Evolutionary conservation across 2,113 vertebrate species (phyloP).

Genomic region (Corydoras maculifer): DNA sequence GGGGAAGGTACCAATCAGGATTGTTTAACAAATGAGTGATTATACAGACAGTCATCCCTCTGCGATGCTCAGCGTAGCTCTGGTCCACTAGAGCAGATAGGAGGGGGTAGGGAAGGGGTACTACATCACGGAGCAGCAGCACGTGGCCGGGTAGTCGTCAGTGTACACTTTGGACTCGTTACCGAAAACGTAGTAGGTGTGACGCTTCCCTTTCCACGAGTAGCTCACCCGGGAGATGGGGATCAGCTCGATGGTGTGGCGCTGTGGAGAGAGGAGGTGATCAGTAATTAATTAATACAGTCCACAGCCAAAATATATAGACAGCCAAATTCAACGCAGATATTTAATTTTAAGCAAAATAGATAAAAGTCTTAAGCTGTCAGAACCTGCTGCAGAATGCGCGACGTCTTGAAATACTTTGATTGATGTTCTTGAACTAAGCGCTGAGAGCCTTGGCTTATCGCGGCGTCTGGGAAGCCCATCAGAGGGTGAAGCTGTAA

Average conservation of each 20-base stretch:
- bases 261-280: slow-evolving; percentile 51
- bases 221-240: slow-evolving; percentile 69
- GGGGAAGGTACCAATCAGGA: too few relatives aligned
- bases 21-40: too few relatives aligned
- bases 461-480: slow-evolving; percentile 58
- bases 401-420: slow-evolving; percentile 54
- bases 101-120: too few relatives aligned
- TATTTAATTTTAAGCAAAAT: not conserved
- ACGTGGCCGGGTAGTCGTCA: slow-evolving; percentile 63
- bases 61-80: too few relatives aligned
- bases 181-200: slow-evolving; percentile 65
- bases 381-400: slow-evolving; percentile 70
- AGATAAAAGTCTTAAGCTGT: not conserved
- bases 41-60: too few relatives aligned
- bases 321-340: not conserved
- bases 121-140: slow-evolving; percentile 61
- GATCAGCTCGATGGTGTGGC: slow-evolving; percentile 70
- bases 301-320: too few relatives aligned
- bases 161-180: slow-evolving; percentile 61
- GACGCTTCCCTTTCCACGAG: slow-evolving; percentile 60
- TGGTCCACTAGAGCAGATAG: too few relatives aligned
- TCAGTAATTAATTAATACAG: too few relatives aligned
- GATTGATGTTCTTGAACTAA: slow-evolving; percentile 64
- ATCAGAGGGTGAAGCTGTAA: slow-evolving; percentile 63
- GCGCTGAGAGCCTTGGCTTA: slow-evolving; percentile 59